Evolutionary conservation across 2,113 vertebrate species (phyloP).

Genomic region (Paratilapia polleni): DNA sequence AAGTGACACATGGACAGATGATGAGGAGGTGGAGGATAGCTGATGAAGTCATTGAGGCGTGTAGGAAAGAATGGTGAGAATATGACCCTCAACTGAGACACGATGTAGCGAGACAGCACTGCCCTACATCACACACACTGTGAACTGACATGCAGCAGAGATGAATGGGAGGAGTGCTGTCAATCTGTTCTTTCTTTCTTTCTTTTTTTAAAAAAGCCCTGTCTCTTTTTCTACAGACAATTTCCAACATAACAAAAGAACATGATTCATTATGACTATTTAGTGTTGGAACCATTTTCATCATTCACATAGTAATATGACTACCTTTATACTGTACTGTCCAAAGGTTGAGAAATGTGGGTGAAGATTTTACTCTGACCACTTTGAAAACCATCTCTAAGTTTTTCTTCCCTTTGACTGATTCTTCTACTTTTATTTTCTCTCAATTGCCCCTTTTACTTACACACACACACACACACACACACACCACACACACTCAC

Average conservation of each 20-base stretch:
- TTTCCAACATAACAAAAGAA: not conserved
- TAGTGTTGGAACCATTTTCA: not conserved
- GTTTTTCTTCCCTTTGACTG: not conserved
- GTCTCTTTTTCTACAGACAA: not conserved
- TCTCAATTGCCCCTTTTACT: not conserved
- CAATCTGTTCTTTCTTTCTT: conserved; percentile 18
- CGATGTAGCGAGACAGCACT: conserved; percentile 49
- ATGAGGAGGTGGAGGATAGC: conserved; percentile 66
- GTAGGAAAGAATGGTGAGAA: conserved; percentile 62
- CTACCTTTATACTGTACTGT: not conserved
- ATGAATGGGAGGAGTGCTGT: conserved; percentile 25
- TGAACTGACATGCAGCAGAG: conserved; percentile 32
- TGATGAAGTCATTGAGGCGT: conserved; percentile 66
- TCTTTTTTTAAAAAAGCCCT: not conserved
- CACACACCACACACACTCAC: not conserved
- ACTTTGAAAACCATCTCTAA: not conserved
- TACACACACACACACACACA: not conserved
- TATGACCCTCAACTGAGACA: conserved; percentile 65
- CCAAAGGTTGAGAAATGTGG: not conserved
- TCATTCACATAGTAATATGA: not conserved
- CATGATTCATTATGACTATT: not conserved
- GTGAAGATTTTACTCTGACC: not conserved
- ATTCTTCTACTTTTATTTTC: not conserved
- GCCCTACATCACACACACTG: conserved; percentile 39
- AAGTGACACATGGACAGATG: conserved; percentile 55